Conservation (phyloP, 2,888 invertebrate species). For the Leucania comma region DNA sequence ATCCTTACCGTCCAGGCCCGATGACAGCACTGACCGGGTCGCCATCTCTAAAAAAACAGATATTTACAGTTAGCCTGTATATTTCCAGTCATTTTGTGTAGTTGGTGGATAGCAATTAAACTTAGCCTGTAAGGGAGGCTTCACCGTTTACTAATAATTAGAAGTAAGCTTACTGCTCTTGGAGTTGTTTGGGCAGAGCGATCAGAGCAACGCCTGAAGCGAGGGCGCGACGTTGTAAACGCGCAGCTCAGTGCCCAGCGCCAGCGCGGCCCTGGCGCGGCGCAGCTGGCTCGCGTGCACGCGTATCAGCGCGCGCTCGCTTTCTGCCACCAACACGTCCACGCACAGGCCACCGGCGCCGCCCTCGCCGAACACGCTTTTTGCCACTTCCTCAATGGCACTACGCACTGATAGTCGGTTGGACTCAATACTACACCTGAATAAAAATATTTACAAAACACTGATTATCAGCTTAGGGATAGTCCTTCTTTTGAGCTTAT, state of each 20-base stretch:
- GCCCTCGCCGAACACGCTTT: constrained; percentile 51
- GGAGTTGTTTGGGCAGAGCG: neutral
- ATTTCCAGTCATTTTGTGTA: neutral
- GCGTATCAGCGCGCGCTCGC: constrained; percentile 44
- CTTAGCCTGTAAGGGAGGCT: constrained; percentile 2
- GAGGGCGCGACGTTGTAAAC: constrained; percentile 14
- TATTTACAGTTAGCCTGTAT: neutral
- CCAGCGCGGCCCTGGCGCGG: constrained; percentile 28
- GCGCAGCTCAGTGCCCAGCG: constrained; percentile 17
- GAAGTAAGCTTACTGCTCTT: constrained; percentile 4
- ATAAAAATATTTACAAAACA: constrained; percentile 13
- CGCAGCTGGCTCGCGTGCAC: constrained; percentile 42
- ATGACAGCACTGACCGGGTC: constrained; percentile 63
- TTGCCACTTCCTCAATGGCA: constrained; percentile 46
- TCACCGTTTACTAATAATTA: neutral
- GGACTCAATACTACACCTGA: constrained; percentile 59
- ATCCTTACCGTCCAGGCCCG: constrained; percentile 91
- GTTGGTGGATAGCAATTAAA: neutral
- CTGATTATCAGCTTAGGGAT: neutral
- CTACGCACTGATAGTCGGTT: constrained; percentile 50
- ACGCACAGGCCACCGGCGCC: constrained; percentile 57
- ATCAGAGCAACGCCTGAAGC: constrained; percentile 49
- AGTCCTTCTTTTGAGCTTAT: neutral
- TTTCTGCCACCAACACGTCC: constrained; percentile 30
- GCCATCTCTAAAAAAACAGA: constrained; percentile 39